Conservation (phyloP, 2,888 invertebrate species). For the Microplitis deprimator region DNA sequence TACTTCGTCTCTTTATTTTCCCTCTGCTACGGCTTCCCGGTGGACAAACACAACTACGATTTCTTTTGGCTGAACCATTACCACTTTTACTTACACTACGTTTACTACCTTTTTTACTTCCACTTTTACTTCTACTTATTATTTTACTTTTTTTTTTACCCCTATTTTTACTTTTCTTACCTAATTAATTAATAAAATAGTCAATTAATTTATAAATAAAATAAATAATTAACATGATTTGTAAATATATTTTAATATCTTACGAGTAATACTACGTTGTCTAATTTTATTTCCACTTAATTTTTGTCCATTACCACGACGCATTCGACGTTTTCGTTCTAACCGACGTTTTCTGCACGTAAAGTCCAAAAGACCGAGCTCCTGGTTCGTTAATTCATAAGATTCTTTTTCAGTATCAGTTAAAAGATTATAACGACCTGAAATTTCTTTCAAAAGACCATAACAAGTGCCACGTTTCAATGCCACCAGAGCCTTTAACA, state of each 20-base stretch:
- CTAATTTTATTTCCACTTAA: conserved; percentile 27
- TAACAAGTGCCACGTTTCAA: conserved; percentile 58
- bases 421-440: conserved; percentile 54
- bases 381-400: conserved; percentile 56
- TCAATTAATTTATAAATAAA: too few relatives aligned
- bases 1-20: conserved; percentile 6
- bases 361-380: conserved; percentile 56
- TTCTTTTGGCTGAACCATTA: conserved; percentile 1
- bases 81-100: conserved; percentile 3
- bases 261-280: background rate
- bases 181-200: background rate
- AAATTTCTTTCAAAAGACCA: conserved; percentile 56
- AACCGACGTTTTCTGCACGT: conserved; percentile 48
- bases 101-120: conserved; percentile 21
- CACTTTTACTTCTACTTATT: conserved; percentile 14
- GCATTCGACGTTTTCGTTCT: conserved; percentile 34
- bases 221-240: too few relatives aligned
- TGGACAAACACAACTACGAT: background rate
- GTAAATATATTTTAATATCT: background rate
- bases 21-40: background rate
- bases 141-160: conserved; percentile 12
- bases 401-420: conserved; percentile 49
- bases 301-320: background rate
- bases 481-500: conserved; percentile 53
- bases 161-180: conserved; percentile 1